phyloP scores from a whole-genome alignment of 1,140 invertebrate species.

The Stegodyphus dumicola region DNA sequence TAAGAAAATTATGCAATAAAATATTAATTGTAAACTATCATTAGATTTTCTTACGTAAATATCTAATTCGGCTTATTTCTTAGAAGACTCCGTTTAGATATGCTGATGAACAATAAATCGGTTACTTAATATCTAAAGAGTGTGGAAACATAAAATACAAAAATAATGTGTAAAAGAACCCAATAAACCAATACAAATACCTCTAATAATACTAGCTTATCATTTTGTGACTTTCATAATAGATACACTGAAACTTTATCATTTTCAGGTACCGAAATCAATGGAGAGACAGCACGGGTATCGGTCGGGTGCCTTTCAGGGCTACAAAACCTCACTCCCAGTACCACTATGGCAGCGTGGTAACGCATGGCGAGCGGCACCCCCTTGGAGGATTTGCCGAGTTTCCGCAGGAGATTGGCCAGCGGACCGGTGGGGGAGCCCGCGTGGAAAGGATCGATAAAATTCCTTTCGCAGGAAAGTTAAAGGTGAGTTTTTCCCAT shows the following conservation, averaged over 20 bases:
- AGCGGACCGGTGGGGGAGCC: constrained; percentile 6
- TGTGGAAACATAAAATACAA: too few relatives aligned
- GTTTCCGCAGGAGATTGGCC: constrained; percentile 48
- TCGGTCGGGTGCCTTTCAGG: constrained; percentile 46
- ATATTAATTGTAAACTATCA: too few relatives aligned
- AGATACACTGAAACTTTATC: background rate
- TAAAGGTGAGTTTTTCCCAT: constrained; percentile 42
- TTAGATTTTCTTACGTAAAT: too few relatives aligned
- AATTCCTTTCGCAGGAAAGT: constrained; percentile 41
- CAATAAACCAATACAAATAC: background rate
- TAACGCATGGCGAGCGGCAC: constrained; percentile 50
- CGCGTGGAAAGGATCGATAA: constrained; percentile 54
- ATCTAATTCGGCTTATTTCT: too few relatives aligned
- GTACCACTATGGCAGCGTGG: constrained; percentile 54
- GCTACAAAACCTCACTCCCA: constrained; percentile 33
- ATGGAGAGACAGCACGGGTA: constrained; percentile 50
- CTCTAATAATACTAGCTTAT: background rate
- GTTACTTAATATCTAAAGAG: too few relatives aligned
- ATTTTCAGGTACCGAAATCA: constrained; percentile 16
- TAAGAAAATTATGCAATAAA: too few relatives aligned
- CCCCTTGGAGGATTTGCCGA: constrained; percentile 43
- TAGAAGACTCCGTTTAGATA: too few relatives aligned
- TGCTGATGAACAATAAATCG: too few relatives aligned
- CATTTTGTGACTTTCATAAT: background rate
- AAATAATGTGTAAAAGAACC: too few relatives aligned